A percentile compares a stretch with the other conserved stretches of the same genome.
These are phyloP conservation scores for Ennomos quercinarius DNA, from an alignment of 2,888 invertebrate genomes.

Conservation along the genomic window DNA sequence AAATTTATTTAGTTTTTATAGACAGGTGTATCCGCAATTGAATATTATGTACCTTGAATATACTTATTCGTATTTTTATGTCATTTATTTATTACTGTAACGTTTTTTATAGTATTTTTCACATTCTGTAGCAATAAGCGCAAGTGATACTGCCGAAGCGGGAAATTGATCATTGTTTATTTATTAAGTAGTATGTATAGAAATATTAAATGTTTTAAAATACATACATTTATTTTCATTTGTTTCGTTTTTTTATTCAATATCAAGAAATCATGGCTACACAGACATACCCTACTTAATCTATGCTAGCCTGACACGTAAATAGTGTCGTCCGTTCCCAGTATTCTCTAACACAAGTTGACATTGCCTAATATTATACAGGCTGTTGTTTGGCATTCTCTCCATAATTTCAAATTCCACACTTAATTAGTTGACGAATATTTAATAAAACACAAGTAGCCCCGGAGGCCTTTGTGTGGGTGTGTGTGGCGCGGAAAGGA, in stretches of 20 bases:
- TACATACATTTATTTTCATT: constrained; percentile 15
- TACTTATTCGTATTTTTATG: background rate
- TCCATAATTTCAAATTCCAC: no score
- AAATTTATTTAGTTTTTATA: constrained; percentile 28
- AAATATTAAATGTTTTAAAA: constrained; percentile 39
- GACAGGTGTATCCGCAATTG: constrained; percentile 12
- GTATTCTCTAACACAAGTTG: no score
- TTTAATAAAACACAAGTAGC: no score
- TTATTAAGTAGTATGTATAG: constrained; percentile 43
- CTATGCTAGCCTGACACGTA: background rate
- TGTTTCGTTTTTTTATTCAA: constrained; percentile 11
- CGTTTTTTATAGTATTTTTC: constrained; percentile 34
- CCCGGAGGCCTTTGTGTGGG: no score
- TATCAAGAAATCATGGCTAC: background rate
- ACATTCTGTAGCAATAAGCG: constrained; percentile 33
- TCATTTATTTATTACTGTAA: constrained; percentile 12
- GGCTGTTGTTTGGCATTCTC: no score
- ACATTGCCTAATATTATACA: no score
- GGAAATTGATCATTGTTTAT: constrained; percentile 35
- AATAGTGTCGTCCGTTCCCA: no score
- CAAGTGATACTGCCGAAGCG: constrained; percentile 45
- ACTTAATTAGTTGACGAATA: no score
- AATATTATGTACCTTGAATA: constrained; percentile 7
- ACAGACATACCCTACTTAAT: no score
- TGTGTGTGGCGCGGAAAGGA: no score